Percentiles rank a stretch among this genome's conserved stretches.
Evolutionary conservation across 1,140 invertebrate species (phyloP).

Genomic region (Cydia strobilella): DNA sequence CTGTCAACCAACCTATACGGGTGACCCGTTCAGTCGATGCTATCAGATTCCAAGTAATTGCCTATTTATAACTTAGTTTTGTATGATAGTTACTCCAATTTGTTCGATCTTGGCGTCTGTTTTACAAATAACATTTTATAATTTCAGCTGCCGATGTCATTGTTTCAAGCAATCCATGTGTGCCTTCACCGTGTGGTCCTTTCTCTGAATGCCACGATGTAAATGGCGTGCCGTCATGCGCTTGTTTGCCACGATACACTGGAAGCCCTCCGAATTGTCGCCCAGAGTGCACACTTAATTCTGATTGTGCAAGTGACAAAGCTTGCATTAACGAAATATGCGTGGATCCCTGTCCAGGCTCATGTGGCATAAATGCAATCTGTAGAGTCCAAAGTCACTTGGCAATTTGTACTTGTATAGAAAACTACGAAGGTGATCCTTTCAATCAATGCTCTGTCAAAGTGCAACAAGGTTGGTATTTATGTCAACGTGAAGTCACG

Average conservation of each 20-base stretch:
- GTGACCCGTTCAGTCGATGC: slow-evolving; percentile 82
- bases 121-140: slow-evolving; percentile 37
- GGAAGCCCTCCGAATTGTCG: slow-evolving; percentile 88
- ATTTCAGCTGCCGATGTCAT: slow-evolving; percentile 62
- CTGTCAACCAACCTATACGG: slow-evolving; percentile 79
- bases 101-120: slow-evolving; percentile 53
- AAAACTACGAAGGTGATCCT: slow-evolving; percentile 86
- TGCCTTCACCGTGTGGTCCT: slow-evolving; percentile 86
- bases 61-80: slow-evolving; percentile 1
- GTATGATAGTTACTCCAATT: neutral
- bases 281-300: slow-evolving; percentile 86
- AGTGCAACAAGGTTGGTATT: slow-evolving; percentile 75
- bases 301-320: slow-evolving; percentile 86
- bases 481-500: slow-evolving; percentile 26
- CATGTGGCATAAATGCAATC: slow-evolving; percentile 87
- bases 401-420: slow-evolving; percentile 85
- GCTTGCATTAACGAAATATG: slow-evolving; percentile 89
- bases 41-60: slow-evolving; percentile 62
- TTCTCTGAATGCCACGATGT: slow-evolving; percentile 86
- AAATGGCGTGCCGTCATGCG: slow-evolving; percentile 83
- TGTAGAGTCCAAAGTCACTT: slow-evolving; percentile 88
- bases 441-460: slow-evolving; percentile 82
- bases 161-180: slow-evolving; percentile 81
- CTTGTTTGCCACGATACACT: slow-evolving; percentile 83
- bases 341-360: slow-evolving; percentile 87